Evolutionary conservation across 2,888 invertebrate species (phyloP), one percentile per base, ranked within the genome.

Genomic region (Heliconius charithonia): DNA sequence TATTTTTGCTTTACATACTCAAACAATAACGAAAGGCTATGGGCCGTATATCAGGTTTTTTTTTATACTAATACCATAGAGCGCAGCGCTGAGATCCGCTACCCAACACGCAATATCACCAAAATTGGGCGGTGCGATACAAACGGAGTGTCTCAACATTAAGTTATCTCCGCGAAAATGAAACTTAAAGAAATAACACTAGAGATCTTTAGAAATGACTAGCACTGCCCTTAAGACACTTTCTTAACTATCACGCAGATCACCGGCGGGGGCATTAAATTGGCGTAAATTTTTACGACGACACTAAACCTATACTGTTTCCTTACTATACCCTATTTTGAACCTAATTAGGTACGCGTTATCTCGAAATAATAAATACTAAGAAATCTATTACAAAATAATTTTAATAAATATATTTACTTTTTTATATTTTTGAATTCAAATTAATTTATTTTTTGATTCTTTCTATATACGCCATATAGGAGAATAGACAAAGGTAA

Each of bases 241-340:
- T 80, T 81, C 79, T 75, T 71, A 72, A 80, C 77, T 79, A 77
- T 76, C 80, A 70, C 66, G 45, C 71, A 72, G 62, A 75, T 72
- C 75, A 65, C 76, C 51, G 69, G 63, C 32, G 41, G 51, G 62
- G 77, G 63, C 77, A 77, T 71, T 79, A 77, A 79, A 82, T 82
- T 79, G 77, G 81, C 51, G 74, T 74, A 76, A 75, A 81, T 81
- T 82, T 83, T 83, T 81, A 82, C 76, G 81, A 78, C 22, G 51
- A 25, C 73, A 78, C 63, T 80, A 79, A 81, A 81, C 59, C 67
- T 73, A 56, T 75, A 70, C 66, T 78, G 71, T 77, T 81, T 79
- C 81, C 77, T 76, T 70, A 79, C 76, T 76, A 69, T 75, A 71
- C 67, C 75, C 76, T 78, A 80, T 77, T 75, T 66, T 29, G 66